These are phyloP conservation scores for pig (Sus scrofa) DNA, from an alignment of 2,113 vertebrate species.

Conservation along the genomic window DNA sequence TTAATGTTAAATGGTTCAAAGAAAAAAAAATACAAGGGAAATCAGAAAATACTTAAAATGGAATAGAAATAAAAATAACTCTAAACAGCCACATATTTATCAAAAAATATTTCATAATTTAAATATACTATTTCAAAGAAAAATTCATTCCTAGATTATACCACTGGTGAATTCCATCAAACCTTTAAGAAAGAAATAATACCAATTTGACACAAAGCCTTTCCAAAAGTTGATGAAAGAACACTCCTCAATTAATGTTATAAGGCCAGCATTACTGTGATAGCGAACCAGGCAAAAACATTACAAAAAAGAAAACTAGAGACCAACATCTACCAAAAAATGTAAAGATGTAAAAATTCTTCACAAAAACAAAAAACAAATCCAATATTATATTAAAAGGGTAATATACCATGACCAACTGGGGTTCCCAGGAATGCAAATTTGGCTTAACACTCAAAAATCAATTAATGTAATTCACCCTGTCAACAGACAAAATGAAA, in stretches of 20 bases:
- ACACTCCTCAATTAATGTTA: neutral
- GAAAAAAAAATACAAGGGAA: too few species aligned
- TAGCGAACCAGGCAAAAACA: neutral
- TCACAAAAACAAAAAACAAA: neutral
- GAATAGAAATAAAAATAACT: neutral
- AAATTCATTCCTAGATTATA: neutral
- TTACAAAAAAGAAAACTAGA: neutral
- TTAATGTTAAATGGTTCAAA: neutral
- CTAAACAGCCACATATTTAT: neutral
- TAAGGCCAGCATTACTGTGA: neutral
- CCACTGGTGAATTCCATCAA: neutral
- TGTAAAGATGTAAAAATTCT: neutral
- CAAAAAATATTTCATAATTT: conserved; percentile 8
- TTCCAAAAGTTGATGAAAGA: neutral
- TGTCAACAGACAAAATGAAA: neutral
- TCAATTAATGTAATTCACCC: neutral
- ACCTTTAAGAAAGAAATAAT: neutral
- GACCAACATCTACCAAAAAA: neutral
- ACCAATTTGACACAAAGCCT: neutral
- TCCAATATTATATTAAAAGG: neutral
- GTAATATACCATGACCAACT: neutral
- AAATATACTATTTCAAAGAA: neutral
- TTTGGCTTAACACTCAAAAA: neutral
- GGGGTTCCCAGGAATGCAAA: neutral
- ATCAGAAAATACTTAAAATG: neutral